Evolutionary conservation across 1,140 invertebrate genomes (phyloP).

Genomic region (Drosophila guanche): DNA sequence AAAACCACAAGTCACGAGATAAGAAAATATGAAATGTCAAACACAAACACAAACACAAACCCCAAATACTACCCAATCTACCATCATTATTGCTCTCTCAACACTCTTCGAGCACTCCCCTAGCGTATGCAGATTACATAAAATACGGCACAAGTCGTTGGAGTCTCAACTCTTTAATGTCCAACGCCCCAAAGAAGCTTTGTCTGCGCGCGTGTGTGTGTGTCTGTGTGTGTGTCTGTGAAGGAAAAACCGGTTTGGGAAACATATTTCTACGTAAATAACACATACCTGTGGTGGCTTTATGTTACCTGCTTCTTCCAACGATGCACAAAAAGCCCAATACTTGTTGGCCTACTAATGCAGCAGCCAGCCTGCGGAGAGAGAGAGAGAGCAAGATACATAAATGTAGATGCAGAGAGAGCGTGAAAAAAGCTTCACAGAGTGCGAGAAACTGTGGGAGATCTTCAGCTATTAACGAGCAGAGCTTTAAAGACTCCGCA

Average conservation of each 20-base stretch:
- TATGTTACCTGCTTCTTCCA: conserved; percentile 56
- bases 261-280: conserved; percentile 68
- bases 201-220: neutral
- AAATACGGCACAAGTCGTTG: conserved; percentile 35
- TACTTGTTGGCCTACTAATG: conserved; percentile 80
- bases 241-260: conserved; percentile 59
- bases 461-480: too few relatives aligned
- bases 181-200: conserved; percentile 54
- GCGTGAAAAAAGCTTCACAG: too few relatives aligned
- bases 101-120: conserved; percentile 18
- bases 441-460: too few relatives aligned
- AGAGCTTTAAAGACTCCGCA: too few relatives aligned
- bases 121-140: conserved; percentile 51
- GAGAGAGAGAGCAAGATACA: conserved; percentile 2
- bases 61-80: conserved; percentile 14
- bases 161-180: conserved; percentile 42
- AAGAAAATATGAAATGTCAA: conserved; percentile 52
- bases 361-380: conserved; percentile 38
- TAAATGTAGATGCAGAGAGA: too few relatives aligned
- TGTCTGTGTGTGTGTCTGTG: conserved; percentile 1
- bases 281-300: conserved; percentile 45
- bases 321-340: conserved; percentile 50
- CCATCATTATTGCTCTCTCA: conserved; percentile 1
- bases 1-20: conserved; percentile 66
- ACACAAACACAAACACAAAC: neutral